phyloP scores from a whole-genome alignment of 2,888 invertebrate genomes.

The Andrena marginata region DNA sequence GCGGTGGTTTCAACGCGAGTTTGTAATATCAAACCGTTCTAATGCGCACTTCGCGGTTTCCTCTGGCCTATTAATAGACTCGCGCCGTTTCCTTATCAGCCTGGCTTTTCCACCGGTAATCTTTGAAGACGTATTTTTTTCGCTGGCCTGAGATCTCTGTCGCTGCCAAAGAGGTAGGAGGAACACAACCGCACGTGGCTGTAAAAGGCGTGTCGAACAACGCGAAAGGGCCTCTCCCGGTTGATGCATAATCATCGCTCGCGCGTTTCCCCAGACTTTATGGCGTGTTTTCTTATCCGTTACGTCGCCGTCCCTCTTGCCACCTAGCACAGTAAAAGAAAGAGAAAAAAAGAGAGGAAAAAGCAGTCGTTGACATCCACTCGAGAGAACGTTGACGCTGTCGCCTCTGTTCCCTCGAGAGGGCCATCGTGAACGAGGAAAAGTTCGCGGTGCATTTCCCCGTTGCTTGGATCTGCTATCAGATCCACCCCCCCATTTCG shows the following conservation, averaged over 20 bases:
- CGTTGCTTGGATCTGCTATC: constrained; percentile 20
- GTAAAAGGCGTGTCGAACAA: constrained; percentile 3
- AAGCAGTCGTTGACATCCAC: constrained; percentile 52
- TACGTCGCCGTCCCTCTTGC: constrained; percentile 17
- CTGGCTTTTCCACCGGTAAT: too few relatives aligned
- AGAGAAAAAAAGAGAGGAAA: not conserved
- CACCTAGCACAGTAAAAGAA: not conserved
- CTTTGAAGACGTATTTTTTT: too few relatives aligned
- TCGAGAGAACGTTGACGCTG: constrained; percentile 57
- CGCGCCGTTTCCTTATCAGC: too few relatives aligned
- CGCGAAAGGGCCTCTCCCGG: not conserved
- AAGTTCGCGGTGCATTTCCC: constrained; percentile 22
- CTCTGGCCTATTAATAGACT: too few relatives aligned
- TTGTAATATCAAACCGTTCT: too few relatives aligned
- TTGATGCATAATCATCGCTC: constrained; percentile 38
- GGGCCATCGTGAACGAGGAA: constrained; percentile 37
- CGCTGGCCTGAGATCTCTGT: too few relatives aligned
- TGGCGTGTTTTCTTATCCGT: constrained; percentile 45
- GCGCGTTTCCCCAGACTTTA: constrained; percentile 14
- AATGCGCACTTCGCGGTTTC: too few relatives aligned
- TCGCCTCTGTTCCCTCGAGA: constrained; percentile 42
- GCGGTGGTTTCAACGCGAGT: too few relatives aligned
- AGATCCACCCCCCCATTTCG: constrained; percentile 5
- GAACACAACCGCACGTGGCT: not conserved
- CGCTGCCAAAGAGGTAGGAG: not conserved